Conservation (phyloP, 2,797 vertebrate genomes). For the Chelonia mydas region DNA sequence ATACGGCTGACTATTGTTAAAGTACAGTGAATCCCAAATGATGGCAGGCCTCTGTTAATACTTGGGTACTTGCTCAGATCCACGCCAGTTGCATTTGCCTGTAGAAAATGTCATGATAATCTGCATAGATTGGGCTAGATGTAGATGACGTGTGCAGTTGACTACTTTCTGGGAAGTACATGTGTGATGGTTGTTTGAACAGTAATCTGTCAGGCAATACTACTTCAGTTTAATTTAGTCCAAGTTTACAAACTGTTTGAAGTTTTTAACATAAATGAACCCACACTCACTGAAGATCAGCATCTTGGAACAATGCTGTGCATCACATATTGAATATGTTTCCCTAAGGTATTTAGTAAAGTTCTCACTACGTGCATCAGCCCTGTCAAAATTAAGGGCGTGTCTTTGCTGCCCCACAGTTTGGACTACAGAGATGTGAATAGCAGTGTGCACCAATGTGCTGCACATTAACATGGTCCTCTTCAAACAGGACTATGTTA, state of each 20-base stretch:
- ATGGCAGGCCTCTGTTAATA: rapidly evolving
- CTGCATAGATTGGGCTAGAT: rapidly evolving
- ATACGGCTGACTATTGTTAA: not conserved
- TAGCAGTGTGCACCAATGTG: not conserved
- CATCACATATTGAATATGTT: not conserved
- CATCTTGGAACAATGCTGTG: not conserved
- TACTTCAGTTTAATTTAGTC: not conserved
- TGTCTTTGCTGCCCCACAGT: not conserved
- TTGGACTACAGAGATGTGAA: not conserved
- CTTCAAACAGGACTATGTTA: not conserved
- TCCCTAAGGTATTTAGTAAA: too few species aligned
- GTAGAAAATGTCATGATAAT: not conserved
- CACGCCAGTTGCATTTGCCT: not conserved
- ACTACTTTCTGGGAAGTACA: not conserved
- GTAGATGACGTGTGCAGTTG: not conserved
- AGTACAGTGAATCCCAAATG: not conserved
- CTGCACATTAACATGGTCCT: not conserved
- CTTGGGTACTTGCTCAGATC: not conserved
- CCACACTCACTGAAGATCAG: not conserved
- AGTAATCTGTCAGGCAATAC: not conserved
- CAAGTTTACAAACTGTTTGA: not conserved
- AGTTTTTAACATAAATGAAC: not conserved
- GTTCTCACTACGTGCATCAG: not conserved
- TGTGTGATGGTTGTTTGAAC: too few species aligned
- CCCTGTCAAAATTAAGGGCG: not conserved